A percentile compares a stretch with the other conserved stretches of the same genome.
These are phyloP conservation scores for Dipodomys spectabilis DNA, from an alignment of 2,113 vertebrate species.

Conservation along the genomic window DNA sequence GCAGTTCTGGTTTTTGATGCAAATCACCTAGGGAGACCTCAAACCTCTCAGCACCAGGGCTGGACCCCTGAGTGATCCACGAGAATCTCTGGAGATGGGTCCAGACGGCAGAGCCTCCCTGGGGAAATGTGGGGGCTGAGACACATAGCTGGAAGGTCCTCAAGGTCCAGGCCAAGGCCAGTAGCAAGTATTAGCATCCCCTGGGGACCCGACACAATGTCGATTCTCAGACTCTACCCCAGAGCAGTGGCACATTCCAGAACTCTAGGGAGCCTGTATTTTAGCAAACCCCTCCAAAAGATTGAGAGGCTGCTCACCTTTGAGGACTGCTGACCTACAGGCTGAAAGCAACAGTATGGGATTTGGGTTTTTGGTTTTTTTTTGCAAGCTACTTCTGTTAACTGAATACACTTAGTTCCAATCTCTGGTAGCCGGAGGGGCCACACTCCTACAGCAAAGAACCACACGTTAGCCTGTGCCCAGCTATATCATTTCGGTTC, in stretches of 20 bases:
- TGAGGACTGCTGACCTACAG: not conserved
- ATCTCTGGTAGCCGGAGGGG: not conserved
- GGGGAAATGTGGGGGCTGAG: not conserved
- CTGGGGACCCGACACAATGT: not conserved
- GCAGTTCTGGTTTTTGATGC: not conserved
- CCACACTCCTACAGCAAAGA: not conserved
- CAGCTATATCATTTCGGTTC: not conserved
- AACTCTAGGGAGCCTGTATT: not conserved
- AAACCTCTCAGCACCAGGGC: not conserved
- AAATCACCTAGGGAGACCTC: not conserved
- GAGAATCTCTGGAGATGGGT: not conserved
- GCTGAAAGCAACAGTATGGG: not conserved
- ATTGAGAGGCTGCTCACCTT: not conserved
- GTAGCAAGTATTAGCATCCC: not conserved
- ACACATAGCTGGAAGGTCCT: not conserved
- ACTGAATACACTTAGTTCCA: not conserved
- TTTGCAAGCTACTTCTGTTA: not conserved
- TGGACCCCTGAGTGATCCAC: not conserved
- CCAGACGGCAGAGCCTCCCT: too few relatives aligned
- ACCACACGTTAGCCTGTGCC: accelerated
- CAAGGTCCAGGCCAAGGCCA: not conserved
- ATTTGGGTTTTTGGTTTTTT: not conserved
- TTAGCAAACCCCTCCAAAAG: not conserved
- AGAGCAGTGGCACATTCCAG: not conserved
- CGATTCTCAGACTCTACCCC: not conserved